These are phyloP conservation scores for Peromyscus melanophrys DNA, from an alignment of 2,797 vertebrate genomes.

Conservation along the genomic window DNA sequence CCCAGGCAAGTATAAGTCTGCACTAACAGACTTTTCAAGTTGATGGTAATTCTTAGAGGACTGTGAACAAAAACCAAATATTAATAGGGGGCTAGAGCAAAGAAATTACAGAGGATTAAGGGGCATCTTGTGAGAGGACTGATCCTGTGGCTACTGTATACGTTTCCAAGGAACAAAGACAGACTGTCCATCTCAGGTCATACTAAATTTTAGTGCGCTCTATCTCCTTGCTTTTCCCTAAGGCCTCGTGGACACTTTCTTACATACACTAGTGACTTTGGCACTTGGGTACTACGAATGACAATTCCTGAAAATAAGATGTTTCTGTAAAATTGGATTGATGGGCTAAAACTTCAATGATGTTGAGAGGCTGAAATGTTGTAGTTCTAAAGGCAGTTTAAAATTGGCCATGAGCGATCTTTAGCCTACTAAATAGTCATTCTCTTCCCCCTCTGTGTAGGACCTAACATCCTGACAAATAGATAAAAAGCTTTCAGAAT, in stretches of 20 bases:
- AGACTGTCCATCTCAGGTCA: background rate
- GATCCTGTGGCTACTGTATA: background rate
- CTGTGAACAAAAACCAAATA: background rate
- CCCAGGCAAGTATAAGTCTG: background rate
- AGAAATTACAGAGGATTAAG: background rate
- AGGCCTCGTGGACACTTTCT: background rate
- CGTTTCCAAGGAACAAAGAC: conserved; percentile 35
- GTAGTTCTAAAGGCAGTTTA: background rate
- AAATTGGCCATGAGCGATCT: background rate
- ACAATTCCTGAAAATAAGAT: background rate
- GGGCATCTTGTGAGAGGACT: background rate
- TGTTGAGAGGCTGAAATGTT: background rate
- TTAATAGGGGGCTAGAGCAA: background rate
- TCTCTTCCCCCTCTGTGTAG: background rate
- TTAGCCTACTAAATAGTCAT: background rate
- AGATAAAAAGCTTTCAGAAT: background rate
- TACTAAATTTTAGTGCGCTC: background rate
- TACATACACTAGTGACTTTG: background rate
- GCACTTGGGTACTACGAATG: background rate
- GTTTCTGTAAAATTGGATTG: background rate
- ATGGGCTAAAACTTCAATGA: background rate
- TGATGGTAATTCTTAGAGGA: background rate
- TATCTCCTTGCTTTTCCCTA: background rate
- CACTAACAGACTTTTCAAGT: conserved; percentile 3
- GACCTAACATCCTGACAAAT: background rate